Evolutionary conservation across 1,140 invertebrate genomes (phyloP).

Genomic region (Tyrophagus putrescentiae): DNA sequence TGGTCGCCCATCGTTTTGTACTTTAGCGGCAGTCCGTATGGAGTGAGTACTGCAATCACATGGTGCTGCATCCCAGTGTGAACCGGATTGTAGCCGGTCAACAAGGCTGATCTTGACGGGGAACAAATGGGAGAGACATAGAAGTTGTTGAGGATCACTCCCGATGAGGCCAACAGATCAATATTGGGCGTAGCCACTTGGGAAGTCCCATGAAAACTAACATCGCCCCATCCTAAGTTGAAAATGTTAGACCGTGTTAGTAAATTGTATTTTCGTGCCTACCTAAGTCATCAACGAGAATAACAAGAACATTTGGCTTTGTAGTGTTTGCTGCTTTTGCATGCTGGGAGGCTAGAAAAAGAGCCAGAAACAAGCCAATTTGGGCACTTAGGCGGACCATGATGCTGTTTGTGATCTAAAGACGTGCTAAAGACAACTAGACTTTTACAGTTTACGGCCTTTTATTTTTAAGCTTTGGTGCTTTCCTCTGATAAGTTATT

Average conservation of each 20-base stretch:
- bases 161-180: conserved; percentile 58
- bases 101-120: conserved; percentile 56
- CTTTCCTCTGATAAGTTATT: no score
- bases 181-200: conserved; percentile 72
- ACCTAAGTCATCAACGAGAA: conserved; percentile 23
- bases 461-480: no score
- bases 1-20: conserved; percentile 58
- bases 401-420: no score
- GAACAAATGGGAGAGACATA: conserved; percentile 61
- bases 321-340: no score
- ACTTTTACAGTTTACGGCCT: no score
- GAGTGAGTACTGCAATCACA: conserved; percentile 53
- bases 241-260: no score
- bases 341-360: no score
- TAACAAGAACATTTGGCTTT: conserved; percentile 20
- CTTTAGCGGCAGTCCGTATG: conserved; percentile 52
- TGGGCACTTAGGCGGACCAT: no score
- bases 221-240: conserved; percentile 61
- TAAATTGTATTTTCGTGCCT: neutral
- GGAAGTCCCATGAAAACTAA: conserved; percentile 68
- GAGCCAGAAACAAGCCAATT: no score
- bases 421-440: no score
- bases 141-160: conserved; percentile 59
- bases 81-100: conserved; percentile 74
- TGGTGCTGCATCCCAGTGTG: conserved; percentile 61